phyloP scores from a whole-genome alignment of 2,888 invertebrate genomes.

The Cancer borealis region DNA sequence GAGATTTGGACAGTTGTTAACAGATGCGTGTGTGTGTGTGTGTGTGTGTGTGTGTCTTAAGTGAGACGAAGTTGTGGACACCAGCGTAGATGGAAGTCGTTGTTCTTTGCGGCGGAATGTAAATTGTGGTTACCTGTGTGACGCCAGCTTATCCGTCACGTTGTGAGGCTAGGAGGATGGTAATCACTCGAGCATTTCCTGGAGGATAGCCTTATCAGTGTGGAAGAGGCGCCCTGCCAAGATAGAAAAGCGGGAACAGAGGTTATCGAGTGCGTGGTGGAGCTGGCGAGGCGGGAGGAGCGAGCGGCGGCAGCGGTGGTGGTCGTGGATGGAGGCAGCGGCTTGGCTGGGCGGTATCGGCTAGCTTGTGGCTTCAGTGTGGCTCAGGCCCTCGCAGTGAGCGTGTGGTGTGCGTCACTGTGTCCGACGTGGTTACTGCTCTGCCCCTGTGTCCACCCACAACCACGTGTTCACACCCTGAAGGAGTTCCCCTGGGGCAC shows the following conservation, averaged over 20 bases:
- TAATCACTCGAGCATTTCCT: not conserved
- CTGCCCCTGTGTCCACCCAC: slow-evolving; percentile 4
- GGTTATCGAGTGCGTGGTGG: not conserved
- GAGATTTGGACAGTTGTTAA: not conserved
- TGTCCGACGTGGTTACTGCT: not conserved
- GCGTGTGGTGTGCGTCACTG: slow-evolving; percentile 42
- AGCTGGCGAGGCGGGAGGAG: not conserved
- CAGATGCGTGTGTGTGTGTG: slow-evolving; percentile 39
- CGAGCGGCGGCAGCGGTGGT: slow-evolving; percentile 17
- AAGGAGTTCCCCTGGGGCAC: not conserved
- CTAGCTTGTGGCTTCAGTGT: slow-evolving; percentile 52
- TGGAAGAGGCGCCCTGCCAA: not conserved
- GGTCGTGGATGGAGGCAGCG: slow-evolving; percentile 10
- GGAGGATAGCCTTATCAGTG: slow-evolving; percentile 12
- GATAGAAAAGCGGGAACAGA: not conserved
- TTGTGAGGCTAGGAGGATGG: too few relatives aligned
- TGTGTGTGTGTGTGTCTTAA: slow-evolving; percentile 25
- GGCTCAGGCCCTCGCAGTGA: slow-evolving; percentile 55
- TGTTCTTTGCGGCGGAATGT: not conserved
- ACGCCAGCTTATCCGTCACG: too few relatives aligned
- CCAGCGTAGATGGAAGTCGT: not conserved
- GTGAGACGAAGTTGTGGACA: not conserved
- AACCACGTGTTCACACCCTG: slow-evolving; percentile 38
- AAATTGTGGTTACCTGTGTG: not conserved
- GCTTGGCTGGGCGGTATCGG: not conserved